Evolutionary conservation across 2,888 invertebrate genomes (phyloP).

Genomic region (Siphlonurus alternatus): DNA sequence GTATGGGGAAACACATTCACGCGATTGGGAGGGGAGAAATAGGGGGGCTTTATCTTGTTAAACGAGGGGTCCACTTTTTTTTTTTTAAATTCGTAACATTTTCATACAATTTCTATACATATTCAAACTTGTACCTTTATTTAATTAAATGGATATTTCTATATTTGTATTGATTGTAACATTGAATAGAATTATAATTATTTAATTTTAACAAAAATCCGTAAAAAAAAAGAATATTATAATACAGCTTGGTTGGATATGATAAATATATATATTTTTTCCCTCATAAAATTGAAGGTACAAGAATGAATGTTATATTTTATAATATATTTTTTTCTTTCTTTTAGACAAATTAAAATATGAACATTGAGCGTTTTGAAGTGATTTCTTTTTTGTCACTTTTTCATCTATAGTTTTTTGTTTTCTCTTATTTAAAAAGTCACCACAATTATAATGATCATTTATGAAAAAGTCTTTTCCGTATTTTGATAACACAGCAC

Average conservation of each 20-base stretch:
- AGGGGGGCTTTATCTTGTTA: too few species aligned
- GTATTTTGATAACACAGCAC: too few species aligned
- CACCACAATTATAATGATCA: neutral
- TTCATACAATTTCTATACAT: neutral
- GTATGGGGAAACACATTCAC: neutral
- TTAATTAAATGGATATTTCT: too few species aligned
- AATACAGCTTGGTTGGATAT: too few species aligned
- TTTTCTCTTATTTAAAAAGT: neutral
- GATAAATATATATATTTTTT: neutral
- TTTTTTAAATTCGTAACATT: neutral
- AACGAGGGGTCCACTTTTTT: neutral
- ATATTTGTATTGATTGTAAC: too few species aligned
- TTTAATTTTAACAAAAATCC: too few species aligned
- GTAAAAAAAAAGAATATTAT: too few species aligned
- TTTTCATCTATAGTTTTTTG: neutral
- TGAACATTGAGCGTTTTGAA: slow-evolving; percentile 1
- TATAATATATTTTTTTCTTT: neutral
- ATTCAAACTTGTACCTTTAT: too few species aligned
- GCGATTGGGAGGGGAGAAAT: neutral
- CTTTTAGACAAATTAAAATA: neutral
- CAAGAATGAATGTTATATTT: neutral
- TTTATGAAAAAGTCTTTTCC: too few species aligned
- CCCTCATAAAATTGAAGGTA: neutral
- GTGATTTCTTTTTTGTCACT: neutral
- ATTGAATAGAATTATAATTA: too few species aligned